phyloP scores from a whole-genome alignment of 1,140 invertebrate species.

The Drosophila eugracilis region DNA sequence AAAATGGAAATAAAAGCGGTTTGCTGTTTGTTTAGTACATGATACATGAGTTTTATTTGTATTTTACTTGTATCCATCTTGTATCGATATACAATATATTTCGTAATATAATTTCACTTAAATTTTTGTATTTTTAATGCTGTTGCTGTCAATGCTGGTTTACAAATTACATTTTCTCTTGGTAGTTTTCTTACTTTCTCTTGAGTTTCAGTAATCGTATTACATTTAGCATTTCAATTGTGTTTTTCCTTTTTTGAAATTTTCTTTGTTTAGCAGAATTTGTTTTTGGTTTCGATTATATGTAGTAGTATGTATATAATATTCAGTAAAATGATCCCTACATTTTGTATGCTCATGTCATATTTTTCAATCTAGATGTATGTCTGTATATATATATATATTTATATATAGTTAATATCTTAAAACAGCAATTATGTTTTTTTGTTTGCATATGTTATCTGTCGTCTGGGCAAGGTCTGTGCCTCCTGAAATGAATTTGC shows the following conservation, averaged over 20 bases:
- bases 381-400: slow-evolving; percentile 63
- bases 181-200: slow-evolving; percentile 44
- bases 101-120: slow-evolving; percentile 83
- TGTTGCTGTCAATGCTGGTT: slow-evolving; percentile 42
- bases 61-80: slow-evolving; percentile 81
- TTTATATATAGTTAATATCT: slow-evolving; percentile 73
- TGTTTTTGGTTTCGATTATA: slow-evolving; percentile 59
- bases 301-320: slow-evolving; percentile 60
- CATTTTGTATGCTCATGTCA: slow-evolving; percentile 83
- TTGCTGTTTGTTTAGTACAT: slow-evolving; percentile 73
- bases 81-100: slow-evolving; percentile 82
- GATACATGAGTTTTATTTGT: slow-evolving; percentile 83
- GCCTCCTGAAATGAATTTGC: slow-evolving; percentile 16
- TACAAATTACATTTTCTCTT: slow-evolving; percentile 42
- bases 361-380: slow-evolving; percentile 74
- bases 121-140: slow-evolving; percentile 43
- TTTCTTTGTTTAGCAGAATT: slow-evolving; percentile 60
- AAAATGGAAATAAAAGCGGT: slow-evolving; percentile 36
- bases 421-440: slow-evolving; percentile 67
- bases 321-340: slow-evolving; percentile 84
- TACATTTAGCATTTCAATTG: slow-evolving; percentile 65
- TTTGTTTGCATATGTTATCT: slow-evolving; percentile 45
- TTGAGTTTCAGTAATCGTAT: slow-evolving; percentile 75
- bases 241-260: slow-evolving; percentile 48
- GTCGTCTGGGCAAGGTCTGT: slow-evolving; percentile 25